Conservation (phyloP, 1,140 invertebrate species). For the Armadillidium nasatum region DNA sequence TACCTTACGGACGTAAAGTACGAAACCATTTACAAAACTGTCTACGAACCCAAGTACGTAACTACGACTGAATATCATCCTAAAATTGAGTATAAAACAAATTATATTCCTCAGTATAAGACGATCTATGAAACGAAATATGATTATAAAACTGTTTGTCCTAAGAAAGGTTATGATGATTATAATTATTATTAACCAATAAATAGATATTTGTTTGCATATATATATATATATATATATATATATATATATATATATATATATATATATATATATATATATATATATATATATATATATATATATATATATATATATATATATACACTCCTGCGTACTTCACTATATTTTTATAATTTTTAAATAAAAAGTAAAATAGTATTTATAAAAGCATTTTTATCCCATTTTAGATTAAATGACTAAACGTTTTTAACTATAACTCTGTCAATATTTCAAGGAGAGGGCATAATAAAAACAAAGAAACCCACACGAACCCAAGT, state of each 20-base stretch:
- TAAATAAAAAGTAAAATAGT: too few relatives aligned
- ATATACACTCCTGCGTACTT: too few relatives aligned
- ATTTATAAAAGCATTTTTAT: too few relatives aligned
- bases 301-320: too few relatives aligned
- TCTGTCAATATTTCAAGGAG: too few relatives aligned
- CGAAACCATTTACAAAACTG: slow-evolving; percentile 22
- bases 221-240: neutral
- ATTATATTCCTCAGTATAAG: slow-evolving; percentile 26
- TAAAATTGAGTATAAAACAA: slow-evolving; percentile 22
- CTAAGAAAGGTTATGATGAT: slow-evolving; percentile 18
- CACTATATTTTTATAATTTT: too few relatives aligned
- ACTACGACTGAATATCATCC: slow-evolving; percentile 17
- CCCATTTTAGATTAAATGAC: too few relatives aligned
- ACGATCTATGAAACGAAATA: slow-evolving; percentile 14
- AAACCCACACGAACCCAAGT: too few relatives aligned
- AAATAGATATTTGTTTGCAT: too few relatives aligned
- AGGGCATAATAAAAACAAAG: too few relatives aligned
- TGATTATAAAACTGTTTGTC: slow-evolving; percentile 27
- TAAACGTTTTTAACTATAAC: too few relatives aligned
- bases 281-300: neutral
- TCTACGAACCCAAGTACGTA: slow-evolving; percentile 29
- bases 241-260: neutral
- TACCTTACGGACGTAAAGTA: slow-evolving; percentile 23
- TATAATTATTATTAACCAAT: neutral
- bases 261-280: slow-evolving; percentile 12